Conservation (phyloP, 2,113 vertebrate species). For the Poecile atricapillus region DNA sequence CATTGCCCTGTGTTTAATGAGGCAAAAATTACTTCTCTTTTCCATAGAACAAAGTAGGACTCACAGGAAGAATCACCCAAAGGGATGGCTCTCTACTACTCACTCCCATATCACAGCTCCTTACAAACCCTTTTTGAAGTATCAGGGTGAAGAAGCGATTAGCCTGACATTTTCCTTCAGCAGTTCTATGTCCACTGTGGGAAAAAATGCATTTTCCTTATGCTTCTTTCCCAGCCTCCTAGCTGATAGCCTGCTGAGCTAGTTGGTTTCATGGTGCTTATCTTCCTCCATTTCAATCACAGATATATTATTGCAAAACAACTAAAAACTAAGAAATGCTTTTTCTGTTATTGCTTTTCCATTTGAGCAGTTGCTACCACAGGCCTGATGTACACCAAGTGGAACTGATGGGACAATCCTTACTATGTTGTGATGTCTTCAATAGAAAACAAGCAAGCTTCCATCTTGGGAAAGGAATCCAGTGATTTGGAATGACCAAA, state of each 20-base stretch:
- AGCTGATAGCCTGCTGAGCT: neutral
- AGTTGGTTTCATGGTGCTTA: neutral
- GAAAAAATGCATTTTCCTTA: neutral
- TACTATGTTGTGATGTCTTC: neutral
- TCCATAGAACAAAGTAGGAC: neutral
- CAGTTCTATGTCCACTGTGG: neutral
- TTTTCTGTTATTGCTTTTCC: neutral
- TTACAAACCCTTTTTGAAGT: neutral
- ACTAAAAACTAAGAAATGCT: neutral
- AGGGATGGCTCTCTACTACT: neutral
- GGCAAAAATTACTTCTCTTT: neutral
- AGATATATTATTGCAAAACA: neutral
- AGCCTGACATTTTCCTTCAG: neutral
- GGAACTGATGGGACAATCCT: neutral
- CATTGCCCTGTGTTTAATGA: neutral
- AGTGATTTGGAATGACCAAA: neutral
- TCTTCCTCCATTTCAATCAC: neutral
- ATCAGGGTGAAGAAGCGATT: neutral
- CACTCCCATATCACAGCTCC: neutral
- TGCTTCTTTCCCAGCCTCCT: neutral
- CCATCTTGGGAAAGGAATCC: neutral
- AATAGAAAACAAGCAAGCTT: neutral
- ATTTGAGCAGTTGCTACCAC: neutral
- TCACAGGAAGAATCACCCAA: neutral
- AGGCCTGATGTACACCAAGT: neutral